Evolutionary conservation across 2,888 invertebrate species (phyloP), one percentile per base, ranked within the genome.

Genomic region (Trachelus tabidus): DNA sequence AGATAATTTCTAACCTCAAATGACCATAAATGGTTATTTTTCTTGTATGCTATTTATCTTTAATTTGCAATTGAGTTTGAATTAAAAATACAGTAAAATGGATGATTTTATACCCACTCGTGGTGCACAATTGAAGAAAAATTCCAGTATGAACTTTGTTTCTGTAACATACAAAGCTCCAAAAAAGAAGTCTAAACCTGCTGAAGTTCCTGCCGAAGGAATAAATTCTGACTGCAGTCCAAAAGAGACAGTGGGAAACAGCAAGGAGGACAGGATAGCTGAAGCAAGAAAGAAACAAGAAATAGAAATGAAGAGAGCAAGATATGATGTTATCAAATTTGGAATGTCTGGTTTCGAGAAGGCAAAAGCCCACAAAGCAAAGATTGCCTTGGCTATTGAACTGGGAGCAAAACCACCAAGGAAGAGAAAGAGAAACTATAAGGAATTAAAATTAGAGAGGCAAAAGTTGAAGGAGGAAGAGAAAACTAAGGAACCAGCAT

Each of bases 351-450:
- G 96, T 76, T 94, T 97, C 77, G 93, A 94, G 78, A 92, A 94
- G 3, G 92, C 93, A 12, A 95, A 95, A 87, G 96, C 96, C 86
- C 94, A 95, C 85, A 94, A 96, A 89, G 96, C 96, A n/a, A 96
- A 96, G 92, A 94, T 96, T 73, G 95, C 95, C 6, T 91, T 96
- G 30, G 95, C 96, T 0, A 94, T 98, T 56, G 96, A 95, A 90
- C 93, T 98, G 88, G 98, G 98, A 75, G 97, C 97, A 0, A 96
- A 95, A 91, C 95, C 96, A 4, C 95, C 95, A 0, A 96, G 95
- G 89, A 94, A 94, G 40, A 80, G 73, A 12, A 94, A 93, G 82
- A 92, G 94, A 76, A 97, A 97, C 90, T 97, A 97, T 87, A 97
- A 96, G 91, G 93, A 94, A 74, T 90, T 97, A 33, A 92, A 94